phyloP scores from a whole-genome alignment of 2,888 invertebrate genomes.

The Prenolepis imparis region DNA sequence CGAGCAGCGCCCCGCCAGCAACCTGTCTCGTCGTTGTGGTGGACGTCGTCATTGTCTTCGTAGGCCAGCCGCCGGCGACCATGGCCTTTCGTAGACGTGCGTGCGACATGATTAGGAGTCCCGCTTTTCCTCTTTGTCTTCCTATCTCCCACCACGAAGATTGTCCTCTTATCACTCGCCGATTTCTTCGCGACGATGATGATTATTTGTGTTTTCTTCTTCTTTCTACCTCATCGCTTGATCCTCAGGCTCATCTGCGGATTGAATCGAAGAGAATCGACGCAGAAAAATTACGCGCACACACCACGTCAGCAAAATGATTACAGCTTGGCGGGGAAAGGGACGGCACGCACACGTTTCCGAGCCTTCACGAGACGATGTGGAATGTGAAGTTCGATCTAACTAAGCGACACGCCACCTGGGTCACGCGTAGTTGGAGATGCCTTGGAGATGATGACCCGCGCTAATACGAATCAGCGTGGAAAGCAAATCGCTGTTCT shows the following conservation, averaged over 20 bases:
- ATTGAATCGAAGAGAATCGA: neutral
- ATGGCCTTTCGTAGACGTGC: constrained; percentile 74
- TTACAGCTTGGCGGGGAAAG: neutral
- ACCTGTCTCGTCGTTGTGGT: constrained; percentile 44
- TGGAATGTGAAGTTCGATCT: constrained; percentile 25
- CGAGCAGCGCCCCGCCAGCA: constrained; percentile 52
- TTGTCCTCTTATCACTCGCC: neutral
- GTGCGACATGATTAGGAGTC: constrained; percentile 72
- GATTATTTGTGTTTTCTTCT: neutral
- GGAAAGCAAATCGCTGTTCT: neutral
- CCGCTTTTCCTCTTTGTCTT: neutral
- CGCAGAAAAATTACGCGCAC: neutral
- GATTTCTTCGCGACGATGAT: neutral
- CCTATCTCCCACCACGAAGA: neutral
- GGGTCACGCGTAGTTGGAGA: neutral
- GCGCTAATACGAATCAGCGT: constrained; percentile 17
- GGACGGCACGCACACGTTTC: neutral
- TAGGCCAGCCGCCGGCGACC: constrained; percentile 72
- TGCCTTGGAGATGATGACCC: constrained; percentile 17
- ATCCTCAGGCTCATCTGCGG: neutral
- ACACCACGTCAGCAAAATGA: neutral
- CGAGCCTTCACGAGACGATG: neutral
- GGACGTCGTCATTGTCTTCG: constrained; percentile 65
- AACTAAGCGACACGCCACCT: constrained; percentile 41
- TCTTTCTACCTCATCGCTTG: neutral